Base-by-base conservation (phyloP, 1,140 invertebrate genomes). In the Conus ventricosus region DNA sequence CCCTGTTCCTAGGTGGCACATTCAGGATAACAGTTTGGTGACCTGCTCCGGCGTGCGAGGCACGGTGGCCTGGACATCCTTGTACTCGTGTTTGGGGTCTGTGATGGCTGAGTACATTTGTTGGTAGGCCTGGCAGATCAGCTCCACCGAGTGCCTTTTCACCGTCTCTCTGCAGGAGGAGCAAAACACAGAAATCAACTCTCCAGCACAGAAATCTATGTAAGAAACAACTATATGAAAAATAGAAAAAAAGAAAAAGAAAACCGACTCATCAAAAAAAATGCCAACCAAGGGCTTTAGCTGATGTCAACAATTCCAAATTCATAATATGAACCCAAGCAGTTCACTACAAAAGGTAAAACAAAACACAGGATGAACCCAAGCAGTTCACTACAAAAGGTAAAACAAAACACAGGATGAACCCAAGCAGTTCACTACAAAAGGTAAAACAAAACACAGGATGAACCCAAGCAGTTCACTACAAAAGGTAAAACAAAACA, bases 81-180 rank as follows among this genome's bases (percentile, higher is more conserved):
- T 95, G 95, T 99, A 99, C 27, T 96, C 96, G 96, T 98, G 98
- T 54, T 94, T 95, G 10, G 97, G 96, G 94, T 98, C 96, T 92
- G 97, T 96, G 51, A 98, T 97, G 86, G 97, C 96, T 82, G 97
- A 96, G 95, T 98, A 98, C 5, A 99, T 96, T 95, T 98, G 97
- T 90, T 97, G 97, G 94, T 99, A 99, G 91, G 98, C 98, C 63
- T 97, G 97, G 88, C 97, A 96, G 87, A 99, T 97, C 1, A 99
- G 97, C 95, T 98, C 97, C 94, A 97, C 97, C 20, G 98, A 97
- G 89, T 97, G 96, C 94, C 97, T 97, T 90, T 98, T 97, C 0
- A 98, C 96, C 27, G 96, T 95, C 67, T 96, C 96, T 91, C 98
- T 97, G 95, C 54, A 93, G 92, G 67, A 85, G 78, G n/a, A n/a